Conservation (phyloP, 2,797 vertebrate genomes). For the Phalanger gymnotis region DNA sequence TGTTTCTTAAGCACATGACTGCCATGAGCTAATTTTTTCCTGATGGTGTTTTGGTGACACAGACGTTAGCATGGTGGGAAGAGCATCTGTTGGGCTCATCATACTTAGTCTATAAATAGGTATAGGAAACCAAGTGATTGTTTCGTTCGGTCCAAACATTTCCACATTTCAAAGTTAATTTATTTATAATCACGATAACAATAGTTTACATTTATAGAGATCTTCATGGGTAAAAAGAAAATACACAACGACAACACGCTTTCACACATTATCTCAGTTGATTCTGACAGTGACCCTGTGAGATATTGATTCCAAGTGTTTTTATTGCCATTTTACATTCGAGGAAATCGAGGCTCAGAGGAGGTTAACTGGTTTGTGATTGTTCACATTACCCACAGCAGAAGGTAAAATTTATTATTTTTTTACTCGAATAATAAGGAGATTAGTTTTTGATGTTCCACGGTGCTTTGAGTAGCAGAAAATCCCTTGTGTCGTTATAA, state of each 20-base stretch:
- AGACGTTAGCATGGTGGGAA: background rate
- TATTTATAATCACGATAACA: slow-evolving; percentile 10
- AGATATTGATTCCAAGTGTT: background rate
- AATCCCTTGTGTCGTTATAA: background rate
- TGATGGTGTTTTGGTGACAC: background rate
- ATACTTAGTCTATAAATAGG: background rate
- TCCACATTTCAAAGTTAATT: background rate
- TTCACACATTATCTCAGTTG: background rate
- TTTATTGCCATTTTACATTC: background rate
- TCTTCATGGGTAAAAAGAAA: background rate
- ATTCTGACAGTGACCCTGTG: background rate
- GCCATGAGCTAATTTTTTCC: background rate
- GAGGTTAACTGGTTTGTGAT: background rate
- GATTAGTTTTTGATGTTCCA: background rate
- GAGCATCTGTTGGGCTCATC: background rate
- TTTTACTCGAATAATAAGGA: background rate
- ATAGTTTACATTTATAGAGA: background rate
- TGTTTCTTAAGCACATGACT: background rate
- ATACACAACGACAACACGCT: background rate
- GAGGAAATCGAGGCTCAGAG: background rate
- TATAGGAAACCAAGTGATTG: background rate
- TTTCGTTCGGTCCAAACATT: background rate
- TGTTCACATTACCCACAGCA: background rate
- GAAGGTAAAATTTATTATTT: background rate
- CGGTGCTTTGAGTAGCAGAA: background rate